A percentile compares a stretch with the other conserved stretches of the same genome.
These are phyloP conservation scores for Platichthys stellatus DNA, from an alignment of 2,113 vertebrate species.

Conservation along the genomic window DNA sequence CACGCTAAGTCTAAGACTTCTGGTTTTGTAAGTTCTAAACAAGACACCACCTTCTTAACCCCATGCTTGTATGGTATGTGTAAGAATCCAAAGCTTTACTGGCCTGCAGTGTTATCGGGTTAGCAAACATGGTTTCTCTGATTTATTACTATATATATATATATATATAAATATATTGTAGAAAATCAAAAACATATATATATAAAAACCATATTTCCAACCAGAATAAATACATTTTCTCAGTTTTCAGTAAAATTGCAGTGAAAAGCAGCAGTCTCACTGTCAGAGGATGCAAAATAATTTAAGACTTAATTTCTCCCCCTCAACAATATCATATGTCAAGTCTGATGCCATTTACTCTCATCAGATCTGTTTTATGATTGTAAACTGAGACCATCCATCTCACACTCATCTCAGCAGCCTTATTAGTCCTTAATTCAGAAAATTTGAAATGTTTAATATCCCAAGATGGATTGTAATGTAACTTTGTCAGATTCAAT, in stretches of 20 bases:
- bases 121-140: too few relatives aligned
- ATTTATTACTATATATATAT: too few relatives aligned
- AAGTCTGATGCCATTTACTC: slow-evolving; percentile 70
- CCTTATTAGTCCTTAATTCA: slow-evolving; percentile 85
- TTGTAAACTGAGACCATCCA: slow-evolving; percentile 80
- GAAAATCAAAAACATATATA: too few relatives aligned
- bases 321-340: slow-evolving; percentile 67
- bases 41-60: too few relatives aligned
- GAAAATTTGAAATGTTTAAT: slow-evolving; percentile 87
- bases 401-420: slow-evolving; percentile 79
- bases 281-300: slow-evolving; percentile 53
- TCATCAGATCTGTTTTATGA: slow-evolving; percentile 71
- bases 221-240: neutral
- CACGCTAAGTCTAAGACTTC: too few relatives aligned
- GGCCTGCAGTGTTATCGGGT: too few relatives aligned
- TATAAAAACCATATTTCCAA: neutral
- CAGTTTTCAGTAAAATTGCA: neutral
- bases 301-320: slow-evolving; percentile 55
- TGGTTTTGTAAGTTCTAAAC: too few relatives aligned
- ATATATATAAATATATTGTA: too few relatives aligned
- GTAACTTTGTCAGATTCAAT: slow-evolving; percentile 85
- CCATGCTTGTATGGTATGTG: too few relatives aligned
- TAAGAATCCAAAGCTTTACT: too few relatives aligned
- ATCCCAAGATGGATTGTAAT: slow-evolving; percentile 86
- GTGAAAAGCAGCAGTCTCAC: slow-evolving; percentile 28